Evolutionary conservation across 1,140 invertebrate species (phyloP).

Genomic region (Drosophila sp.): DNA sequence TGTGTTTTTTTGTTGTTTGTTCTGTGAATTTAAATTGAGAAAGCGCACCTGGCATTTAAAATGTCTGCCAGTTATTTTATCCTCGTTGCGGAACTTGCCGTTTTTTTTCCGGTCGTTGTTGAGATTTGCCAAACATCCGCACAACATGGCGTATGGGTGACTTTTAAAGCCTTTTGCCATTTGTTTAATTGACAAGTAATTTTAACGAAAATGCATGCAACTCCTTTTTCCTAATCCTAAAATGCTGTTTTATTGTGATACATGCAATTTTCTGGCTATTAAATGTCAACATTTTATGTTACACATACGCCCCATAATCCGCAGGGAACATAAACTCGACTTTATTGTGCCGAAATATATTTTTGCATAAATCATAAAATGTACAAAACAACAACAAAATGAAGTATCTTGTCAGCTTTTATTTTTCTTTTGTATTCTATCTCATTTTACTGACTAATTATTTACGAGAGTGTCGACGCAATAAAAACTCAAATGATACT

Average conservation of each 20-base stretch:
- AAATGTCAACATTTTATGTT: background rate
- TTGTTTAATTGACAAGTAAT: no score
- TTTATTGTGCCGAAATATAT: constrained; percentile 41
- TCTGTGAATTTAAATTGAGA: constrained; percentile 5
- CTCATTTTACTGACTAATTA: constrained; percentile 53
- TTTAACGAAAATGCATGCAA: no score
- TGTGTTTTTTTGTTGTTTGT: background rate
- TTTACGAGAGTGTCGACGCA: constrained; percentile 53
- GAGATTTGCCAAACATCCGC: background rate
- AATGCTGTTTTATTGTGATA: background rate
- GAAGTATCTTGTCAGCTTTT: constrained; percentile 41
- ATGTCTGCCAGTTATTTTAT: background rate
- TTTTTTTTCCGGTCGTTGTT: background rate
- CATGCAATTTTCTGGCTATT: constrained; percentile 14
- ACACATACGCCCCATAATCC: constrained; percentile 19
- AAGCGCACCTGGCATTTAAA: constrained; percentile 19
- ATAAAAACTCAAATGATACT: constrained; percentile 58
- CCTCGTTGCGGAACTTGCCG: background rate
- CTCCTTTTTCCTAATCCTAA: no score
- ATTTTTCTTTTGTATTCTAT: background rate
- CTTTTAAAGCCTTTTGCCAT: no score
- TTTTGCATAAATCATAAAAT: constrained; percentile 52
- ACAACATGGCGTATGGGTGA: no score
- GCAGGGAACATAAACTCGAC: constrained; percentile 35
- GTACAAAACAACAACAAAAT: background rate